Base-by-base conservation (phyloP, 1,140 invertebrate genomes). In the Akabosia matsudoensis region DNA sequence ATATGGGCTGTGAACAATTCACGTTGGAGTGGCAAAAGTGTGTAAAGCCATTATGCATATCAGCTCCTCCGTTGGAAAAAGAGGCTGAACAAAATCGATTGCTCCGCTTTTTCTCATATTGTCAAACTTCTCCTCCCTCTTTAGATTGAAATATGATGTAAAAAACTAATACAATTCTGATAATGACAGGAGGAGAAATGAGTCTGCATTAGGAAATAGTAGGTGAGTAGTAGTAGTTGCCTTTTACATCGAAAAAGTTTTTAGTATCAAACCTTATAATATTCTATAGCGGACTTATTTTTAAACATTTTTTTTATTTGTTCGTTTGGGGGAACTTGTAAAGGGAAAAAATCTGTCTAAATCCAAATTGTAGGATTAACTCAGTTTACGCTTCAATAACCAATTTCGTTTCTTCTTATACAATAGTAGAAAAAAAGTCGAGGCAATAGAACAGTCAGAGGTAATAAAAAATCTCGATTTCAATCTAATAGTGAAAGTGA, bases 91-190 rank as follows among this genome's bases (percentile, higher is more conserved):
- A 4, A 24, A 22, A n/a, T 61, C n/a, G 54, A 10, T 22, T 61
- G 54, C 45, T 51, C n/a, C n/a, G 10, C 45, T n/a, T 61, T 61
- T 22, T 24, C 14, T 13, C 24, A 61, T 18, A 45, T 45, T 45
- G 37, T 45, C 37, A 45, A 18, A 10, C 7, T 45, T 18, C 18
- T 45, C 18, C n/a, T n/a, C 37, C 18, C 37, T 45, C 37, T 22
- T 24, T 56, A n/a, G 61, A 67, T 67, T 67, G 61, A 67, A 67
- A 67, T 67, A 67, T 67, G 28, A 67, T 30, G 61, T 67, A 67
- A 31, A 24, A 67, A n/a, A 31, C 24, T 67, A 67, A 67, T 67
- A 67, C 31, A 67, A 67, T 67, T 67, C 61, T 67, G 61, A 67
- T 67, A 67, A 67, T 67, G 61, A 67, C 61, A 67, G 61, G 1